phyloP scores from a whole-genome alignment of 2,113 vertebrate species.

The Brachyhypopomus gauderio region DNA sequence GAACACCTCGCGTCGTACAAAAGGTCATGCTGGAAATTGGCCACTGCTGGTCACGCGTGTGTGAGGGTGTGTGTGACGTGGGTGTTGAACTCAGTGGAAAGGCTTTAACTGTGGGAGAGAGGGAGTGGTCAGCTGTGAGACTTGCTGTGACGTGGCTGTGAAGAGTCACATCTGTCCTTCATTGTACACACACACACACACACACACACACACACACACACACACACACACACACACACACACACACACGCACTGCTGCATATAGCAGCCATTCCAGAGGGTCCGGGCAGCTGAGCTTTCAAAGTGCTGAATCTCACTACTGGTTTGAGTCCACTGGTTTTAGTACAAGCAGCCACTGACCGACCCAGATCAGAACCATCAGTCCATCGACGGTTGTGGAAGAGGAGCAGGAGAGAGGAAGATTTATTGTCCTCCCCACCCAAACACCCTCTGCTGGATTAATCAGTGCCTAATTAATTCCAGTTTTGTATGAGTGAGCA shows the following conservation, averaged over 20 bases:
- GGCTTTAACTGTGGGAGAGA: constrained; percentile 16
- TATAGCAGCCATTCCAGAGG: constrained; percentile 34
- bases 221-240: constrained; percentile 1
- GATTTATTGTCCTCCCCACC: constrained; percentile 23
- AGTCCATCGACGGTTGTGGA: not conserved
- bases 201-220: constrained; percentile 3
- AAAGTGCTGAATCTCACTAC: constrained; percentile 6
- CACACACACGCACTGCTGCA: constrained; percentile 13
- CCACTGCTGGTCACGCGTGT: not conserved
- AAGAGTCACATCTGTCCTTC: constrained; percentile 40
- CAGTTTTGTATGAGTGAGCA: constrained; percentile 19
- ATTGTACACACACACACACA: not conserved
- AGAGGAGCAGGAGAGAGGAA: constrained; percentile 2
- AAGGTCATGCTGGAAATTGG: not conserved
- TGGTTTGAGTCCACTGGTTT: constrained; percentile 7
- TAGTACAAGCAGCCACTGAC: constrained; percentile 2
- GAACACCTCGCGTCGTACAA: not conserved
- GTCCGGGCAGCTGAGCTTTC: constrained; percentile 42
- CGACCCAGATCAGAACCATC: constrained; percentile 23
- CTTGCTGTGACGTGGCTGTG: constrained; percentile 41
- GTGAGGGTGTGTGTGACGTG: not conserved
- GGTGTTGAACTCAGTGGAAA: not conserved
- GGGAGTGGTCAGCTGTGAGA: constrained; percentile 32
- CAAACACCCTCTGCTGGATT: constrained; percentile 25
- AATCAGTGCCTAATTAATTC: constrained; percentile 48